Conservation (phyloP, 2,113 vertebrate genomes). For the Passer domesticus region DNA sequence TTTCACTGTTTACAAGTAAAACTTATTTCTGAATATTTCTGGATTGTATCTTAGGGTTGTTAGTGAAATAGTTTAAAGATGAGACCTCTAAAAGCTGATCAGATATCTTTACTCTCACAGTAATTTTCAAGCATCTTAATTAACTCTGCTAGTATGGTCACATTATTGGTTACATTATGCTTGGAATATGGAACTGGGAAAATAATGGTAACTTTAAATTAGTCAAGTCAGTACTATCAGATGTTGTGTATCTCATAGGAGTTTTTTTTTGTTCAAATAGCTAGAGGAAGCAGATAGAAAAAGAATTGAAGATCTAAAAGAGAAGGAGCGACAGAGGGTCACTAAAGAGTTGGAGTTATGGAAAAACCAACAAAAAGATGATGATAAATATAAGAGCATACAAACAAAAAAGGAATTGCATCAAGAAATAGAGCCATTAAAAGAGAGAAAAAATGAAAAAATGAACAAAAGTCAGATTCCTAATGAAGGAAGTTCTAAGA, state of each 20-base stretch:
- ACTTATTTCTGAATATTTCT: not conserved
- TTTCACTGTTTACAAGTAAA: not conserved
- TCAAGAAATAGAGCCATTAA: constrained; percentile 9
- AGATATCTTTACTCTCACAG: not conserved
- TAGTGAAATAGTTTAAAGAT: not conserved
- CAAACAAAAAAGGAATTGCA: not conserved
- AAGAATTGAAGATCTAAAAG: constrained; percentile 84
- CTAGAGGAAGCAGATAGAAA: constrained; percentile 86
- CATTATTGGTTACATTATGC: not conserved
- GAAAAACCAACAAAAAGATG: constrained; percentile 72
- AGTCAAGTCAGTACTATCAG: not conserved
- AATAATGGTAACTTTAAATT: not conserved
- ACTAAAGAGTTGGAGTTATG: constrained; percentile 83
- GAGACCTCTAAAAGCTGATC: not conserved
- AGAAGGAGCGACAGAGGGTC: constrained; percentile 78
- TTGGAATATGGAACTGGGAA: not conserved
- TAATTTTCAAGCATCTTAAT: not conserved
- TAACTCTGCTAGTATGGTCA: not conserved
- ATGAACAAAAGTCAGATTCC: not conserved
- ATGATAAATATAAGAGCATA: constrained; percentile 47
- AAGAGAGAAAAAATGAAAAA: constrained; percentile 29
- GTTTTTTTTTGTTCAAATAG: constrained; percentile 68
- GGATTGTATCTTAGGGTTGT: not conserved
- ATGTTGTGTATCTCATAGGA: not conserved
- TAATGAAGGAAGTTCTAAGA: not conserved